These are phyloP conservation scores for Aradophagus sp. DNA, from an alignment of 1,140 invertebrate species.

Conservation along the genomic window DNA sequence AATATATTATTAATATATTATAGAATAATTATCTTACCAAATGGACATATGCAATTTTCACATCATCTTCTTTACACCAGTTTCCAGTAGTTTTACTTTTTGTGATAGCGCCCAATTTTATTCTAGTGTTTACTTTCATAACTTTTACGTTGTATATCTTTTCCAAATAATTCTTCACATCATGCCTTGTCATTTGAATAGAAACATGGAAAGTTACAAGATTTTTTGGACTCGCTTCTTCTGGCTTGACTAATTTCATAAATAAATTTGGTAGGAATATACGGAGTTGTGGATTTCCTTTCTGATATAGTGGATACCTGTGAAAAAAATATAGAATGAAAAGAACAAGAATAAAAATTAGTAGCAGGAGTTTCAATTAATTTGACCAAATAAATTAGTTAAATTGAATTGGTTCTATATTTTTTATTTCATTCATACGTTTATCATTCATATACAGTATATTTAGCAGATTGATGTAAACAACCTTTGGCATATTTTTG, in stretches of 20 bases:
- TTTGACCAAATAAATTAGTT: too few species aligned
- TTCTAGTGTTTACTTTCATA: constrained; percentile 82
- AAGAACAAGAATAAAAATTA: too few species aligned
- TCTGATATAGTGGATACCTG: constrained; percentile 91
- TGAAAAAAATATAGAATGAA: constrained; percentile 1
- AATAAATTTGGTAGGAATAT: constrained; percentile 95
- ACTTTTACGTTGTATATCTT: constrained; percentile 94
- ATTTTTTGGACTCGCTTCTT: constrained; percentile 80
- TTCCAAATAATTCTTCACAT: constrained; percentile 94
- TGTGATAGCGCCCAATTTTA: constrained; percentile 79
- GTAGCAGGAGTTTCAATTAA: too few species aligned
- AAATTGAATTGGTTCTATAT: too few species aligned
- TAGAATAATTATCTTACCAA: constrained; percentile 77
- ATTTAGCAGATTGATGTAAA: too few species aligned
- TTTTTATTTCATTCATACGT: too few species aligned
- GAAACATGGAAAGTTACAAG: constrained; percentile 89
- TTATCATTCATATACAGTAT: too few species aligned
- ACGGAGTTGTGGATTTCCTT: constrained; percentile 91
- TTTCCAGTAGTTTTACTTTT: constrained; percentile 73
- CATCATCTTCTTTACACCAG: constrained; percentile 88
- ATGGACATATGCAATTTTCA: constrained; percentile 86
- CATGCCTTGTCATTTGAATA: constrained; percentile 87
- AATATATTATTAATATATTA: background rate
- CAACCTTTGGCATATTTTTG: too few species aligned
- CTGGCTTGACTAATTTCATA: constrained; percentile 89